phyloP scores from a whole-genome alignment of 2,797 vertebrate genomes.

The Lindbergichthys nudifrons region DNA sequence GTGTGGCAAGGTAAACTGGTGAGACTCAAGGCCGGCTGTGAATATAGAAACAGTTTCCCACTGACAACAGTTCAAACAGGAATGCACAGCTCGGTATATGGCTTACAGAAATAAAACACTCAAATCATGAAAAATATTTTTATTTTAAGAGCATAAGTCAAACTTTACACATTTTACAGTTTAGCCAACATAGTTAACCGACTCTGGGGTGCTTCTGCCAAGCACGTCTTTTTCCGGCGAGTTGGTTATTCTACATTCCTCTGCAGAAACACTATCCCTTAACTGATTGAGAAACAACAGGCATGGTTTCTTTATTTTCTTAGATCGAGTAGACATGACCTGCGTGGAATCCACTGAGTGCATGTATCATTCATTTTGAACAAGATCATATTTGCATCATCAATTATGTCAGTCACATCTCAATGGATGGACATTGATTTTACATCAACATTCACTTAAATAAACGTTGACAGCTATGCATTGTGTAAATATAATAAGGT shows the following conservation, averaged over 20 bases:
- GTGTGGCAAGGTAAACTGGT: slow-evolving; percentile 25
- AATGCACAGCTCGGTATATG: not conserved
- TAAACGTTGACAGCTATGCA: not conserved
- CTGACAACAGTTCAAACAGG: not conserved
- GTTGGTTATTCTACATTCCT: slow-evolving; percentile 29
- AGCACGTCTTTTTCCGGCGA: slow-evolving; percentile 3
- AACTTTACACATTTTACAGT: slow-evolving; percentile 22
- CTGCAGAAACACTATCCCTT: slow-evolving; percentile 23
- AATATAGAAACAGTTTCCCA: slow-evolving; percentile 5
- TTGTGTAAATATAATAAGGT: not conserved
- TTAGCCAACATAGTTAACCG: slow-evolving; percentile 9
- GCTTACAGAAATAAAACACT: slow-evolving; percentile 42
- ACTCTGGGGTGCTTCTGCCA: not conserved
- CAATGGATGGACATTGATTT: not conserved
- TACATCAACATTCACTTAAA: no score
- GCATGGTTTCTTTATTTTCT: not conserved
- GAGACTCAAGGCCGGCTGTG: slow-evolving; percentile 14
- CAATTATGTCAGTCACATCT: not conserved
- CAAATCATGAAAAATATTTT: slow-evolving; percentile 46
- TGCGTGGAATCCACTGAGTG: not conserved
- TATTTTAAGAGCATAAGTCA: slow-evolving; percentile 62
- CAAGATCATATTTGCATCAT: not conserved
- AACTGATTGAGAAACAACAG: slow-evolving; percentile 18
- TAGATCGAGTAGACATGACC: not conserved
- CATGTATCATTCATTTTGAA: not conserved